Evolutionary conservation across 2,797 vertebrate species (phyloP).

Genomic region (Halcyon chelicuti): DNA sequence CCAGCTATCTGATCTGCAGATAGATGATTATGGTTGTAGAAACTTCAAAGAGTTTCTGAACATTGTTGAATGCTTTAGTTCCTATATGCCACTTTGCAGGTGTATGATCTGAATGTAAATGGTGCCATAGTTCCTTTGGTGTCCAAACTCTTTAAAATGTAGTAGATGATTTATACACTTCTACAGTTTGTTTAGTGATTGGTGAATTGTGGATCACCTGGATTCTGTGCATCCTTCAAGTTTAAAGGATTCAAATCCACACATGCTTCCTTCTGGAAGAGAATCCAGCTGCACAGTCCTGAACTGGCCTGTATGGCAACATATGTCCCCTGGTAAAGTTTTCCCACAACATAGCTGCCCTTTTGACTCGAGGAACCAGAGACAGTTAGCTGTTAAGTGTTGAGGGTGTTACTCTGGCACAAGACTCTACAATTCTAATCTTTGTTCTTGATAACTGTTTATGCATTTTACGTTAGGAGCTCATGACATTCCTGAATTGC

Average conservation of each 20-base stretch:
- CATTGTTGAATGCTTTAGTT: neutral
- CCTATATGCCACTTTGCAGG: neutral
- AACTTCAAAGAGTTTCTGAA: neutral
- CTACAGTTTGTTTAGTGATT: neutral
- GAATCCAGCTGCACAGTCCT: neutral
- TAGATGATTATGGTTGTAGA: neutral
- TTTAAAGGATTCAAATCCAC: neutral
- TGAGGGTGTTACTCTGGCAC: neutral
- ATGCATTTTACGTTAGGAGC: neutral
- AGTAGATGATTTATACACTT: neutral
- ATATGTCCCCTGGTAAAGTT: neutral
- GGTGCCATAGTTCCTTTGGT: neutral
- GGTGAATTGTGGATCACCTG: neutral
- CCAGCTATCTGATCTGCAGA: neutral
- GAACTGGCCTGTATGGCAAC: neutral
- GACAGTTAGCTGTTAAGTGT: neutral
- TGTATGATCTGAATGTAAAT: neutral
- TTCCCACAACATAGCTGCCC: fast-evolving
- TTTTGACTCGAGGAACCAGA: neutral
- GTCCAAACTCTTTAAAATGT: neutral
- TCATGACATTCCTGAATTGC: neutral
- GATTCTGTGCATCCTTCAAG: neutral
- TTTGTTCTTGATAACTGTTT: neutral
- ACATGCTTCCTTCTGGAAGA: neutral
- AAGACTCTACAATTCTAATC: neutral